These are phyloP conservation scores for Tachuris rubrigastra DNA, from an alignment of 2,113 vertebrate genomes.

Conservation along the genomic window DNA sequence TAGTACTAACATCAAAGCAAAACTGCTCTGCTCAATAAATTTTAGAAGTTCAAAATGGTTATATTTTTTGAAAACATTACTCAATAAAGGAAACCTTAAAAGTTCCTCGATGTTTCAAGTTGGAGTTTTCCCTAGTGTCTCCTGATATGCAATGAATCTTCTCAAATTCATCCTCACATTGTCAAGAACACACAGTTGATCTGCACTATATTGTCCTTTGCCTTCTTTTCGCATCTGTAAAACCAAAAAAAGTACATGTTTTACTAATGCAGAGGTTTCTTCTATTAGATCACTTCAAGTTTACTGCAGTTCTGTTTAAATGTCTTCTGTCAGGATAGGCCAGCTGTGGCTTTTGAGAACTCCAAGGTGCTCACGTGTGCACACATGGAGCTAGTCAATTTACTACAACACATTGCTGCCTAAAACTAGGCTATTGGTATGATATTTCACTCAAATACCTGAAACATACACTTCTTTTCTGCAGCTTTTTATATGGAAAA, in stretches of 20 bases:
- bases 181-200: slow-evolving; percentile 93
- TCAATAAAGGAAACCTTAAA: slow-evolving; percentile 43
- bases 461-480: background rate
- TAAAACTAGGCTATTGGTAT: background rate
- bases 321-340: background rate
- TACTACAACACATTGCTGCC: background rate
- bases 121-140: slow-evolving; percentile 78
- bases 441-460: background rate
- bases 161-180: slow-evolving; percentile 94
- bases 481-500: background rate
- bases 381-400: background rate
- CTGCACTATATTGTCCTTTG: slow-evolving; percentile 81
- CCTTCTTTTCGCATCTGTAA: slow-evolving; percentile 92
- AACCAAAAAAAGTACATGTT: background rate
- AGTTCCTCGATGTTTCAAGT: slow-evolving; percentile 43
- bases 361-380: fast-evolving
- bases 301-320: background rate
- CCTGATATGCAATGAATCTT: slow-evolving; percentile 92
- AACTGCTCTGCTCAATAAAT: background rate
- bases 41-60: background rate
- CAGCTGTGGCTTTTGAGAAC: background rate
- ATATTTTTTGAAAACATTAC: slow-evolving; percentile 24
- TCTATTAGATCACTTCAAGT: background rate
- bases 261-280: background rate
- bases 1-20: background rate